Evolutionary conservation across 2,797 vertebrate genomes (phyloP), one percentile per base, ranked within the genome.

Genomic region (Chloroceryle inda): DNA sequence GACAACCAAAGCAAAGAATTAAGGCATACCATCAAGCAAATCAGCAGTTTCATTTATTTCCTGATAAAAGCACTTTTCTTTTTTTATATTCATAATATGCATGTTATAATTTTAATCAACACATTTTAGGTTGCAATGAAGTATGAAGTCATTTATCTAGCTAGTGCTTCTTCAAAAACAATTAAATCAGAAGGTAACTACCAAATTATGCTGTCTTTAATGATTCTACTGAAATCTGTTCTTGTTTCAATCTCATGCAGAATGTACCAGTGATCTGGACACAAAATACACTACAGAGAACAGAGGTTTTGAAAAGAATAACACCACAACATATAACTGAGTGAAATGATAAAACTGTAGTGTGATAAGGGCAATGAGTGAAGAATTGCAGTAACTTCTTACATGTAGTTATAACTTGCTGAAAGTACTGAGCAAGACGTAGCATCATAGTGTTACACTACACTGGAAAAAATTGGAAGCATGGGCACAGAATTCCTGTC

Each of bases 261-360:
- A 84, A 82, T 0, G 0, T 22, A 89, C 2, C 37, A 74, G 37
- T 0, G 0, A 69, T 22, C 21, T 33, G 6, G 1, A 75, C 29
- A 62, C 21, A 80, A 52, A 71, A 71, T 11, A 62, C 3, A 19
- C 18, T 26, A 29, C 3, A 62, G 58, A 76, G 49, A 69, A 35
- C 19, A 59, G 21, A 53, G 3, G 10, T 44, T 13, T 47, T 79
- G 59, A 68, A 94, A 79, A 79, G 5, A 55, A 44, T 5, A 44
- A 3, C 44, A 26, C 53, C 12, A 67, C 22, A 40, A 50, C 24
- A 11, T 8, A 17, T 50, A 86, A 52, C 13, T 8, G 37, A 59
- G 33, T 13, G 16, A 72, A 92, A 85, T 13, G 0, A 77, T 59
- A 69, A 76, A n/a, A 19, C 15, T 71, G 47, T 31, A 33, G 56